Base-by-base conservation (phyloP, 2,113 vertebrate genomes). In the Mastomys natalensis region DNA sequence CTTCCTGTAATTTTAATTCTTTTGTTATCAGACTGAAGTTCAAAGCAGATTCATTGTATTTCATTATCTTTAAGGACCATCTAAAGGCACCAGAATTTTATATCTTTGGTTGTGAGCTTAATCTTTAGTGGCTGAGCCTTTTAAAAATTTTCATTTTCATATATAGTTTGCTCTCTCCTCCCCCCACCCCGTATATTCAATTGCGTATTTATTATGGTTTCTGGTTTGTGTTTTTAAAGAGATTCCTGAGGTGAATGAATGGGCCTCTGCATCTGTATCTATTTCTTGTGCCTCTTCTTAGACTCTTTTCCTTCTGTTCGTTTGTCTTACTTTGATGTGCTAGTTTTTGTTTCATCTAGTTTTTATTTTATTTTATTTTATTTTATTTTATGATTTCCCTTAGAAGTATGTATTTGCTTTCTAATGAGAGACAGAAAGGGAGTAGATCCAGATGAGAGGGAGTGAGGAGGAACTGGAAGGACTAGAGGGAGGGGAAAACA, bases 1-100 rank as follows among this genome's bases (percentile, higher is more conserved):
- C 16, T 88, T 87, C 62, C 48, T 89, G n/a, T 78, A 21, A 85
- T 86, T 86, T 11, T 29, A 77, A 48, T 29, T 45, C 40, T 76
- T 76, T 3, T 1, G 31, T 77, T 15, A 29, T 77, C 24, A 48
- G 62, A 43, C 43, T 43, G 24, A 77, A 45, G 43, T 29, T 45
- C 74, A 48, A 77, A 43, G 60, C 29, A 91, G 24, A 87, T 51
- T 53, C 43, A 5, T 55, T 95, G 13, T 80, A 43, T 91, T 86
- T 89, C 45, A 37, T 51, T 89, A 76, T 95, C 51, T 93, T 77
- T 72, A 93, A 81, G 95, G 10, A 90, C 16, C 26, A 15, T 40
- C 16, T 72, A n/a, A 72, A n/a, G 15, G 16, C 6, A 72, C 16
- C 6, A n/a, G 68, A 34, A 7, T 40, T 73, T 40, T 40, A 73